These are phyloP conservation scores for Drosophila multiciliata DNA, from an alignment of 2,888 invertebrate species.

Conservation along the genomic window DNA sequence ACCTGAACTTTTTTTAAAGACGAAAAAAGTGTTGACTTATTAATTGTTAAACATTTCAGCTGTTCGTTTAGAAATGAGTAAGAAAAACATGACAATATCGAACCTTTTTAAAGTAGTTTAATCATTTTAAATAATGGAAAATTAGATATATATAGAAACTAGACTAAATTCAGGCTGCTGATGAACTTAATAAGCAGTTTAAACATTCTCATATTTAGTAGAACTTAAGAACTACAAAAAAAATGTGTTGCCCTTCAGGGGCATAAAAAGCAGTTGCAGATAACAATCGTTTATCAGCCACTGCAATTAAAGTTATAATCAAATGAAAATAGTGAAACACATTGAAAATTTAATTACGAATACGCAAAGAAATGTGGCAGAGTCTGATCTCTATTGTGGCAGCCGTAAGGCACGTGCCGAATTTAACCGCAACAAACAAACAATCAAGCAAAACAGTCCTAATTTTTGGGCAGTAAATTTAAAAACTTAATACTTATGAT, in stretches of 20 bases:
- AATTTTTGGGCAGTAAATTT: slow-evolving; percentile 54
- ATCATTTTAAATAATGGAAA: neutral
- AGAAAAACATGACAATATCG: neutral
- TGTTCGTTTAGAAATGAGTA: neutral
- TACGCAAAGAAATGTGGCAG: slow-evolving; percentile 19
- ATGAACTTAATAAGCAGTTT: neutral
- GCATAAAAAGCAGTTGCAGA: neutral
- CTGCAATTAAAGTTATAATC: slow-evolving; percentile 26
- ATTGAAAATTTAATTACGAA: slow-evolving; percentile 30
- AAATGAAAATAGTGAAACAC: slow-evolving; percentile 47
- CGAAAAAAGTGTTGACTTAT: neutral
- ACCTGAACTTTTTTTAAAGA: neutral
- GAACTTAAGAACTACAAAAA: neutral
- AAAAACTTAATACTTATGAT: slow-evolving; percentile 44
- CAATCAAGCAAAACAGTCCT: slow-evolving; percentile 1
- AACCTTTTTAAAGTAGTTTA: neutral
- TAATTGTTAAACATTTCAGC: neutral
- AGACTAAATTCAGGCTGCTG: neutral
- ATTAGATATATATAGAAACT: neutral
- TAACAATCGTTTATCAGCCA: slow-evolving; percentile 26
- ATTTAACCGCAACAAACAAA: slow-evolving; percentile 33
- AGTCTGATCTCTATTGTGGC: neutral
- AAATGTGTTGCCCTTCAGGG: neutral
- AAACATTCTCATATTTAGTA: neutral
- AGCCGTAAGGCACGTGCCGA: slow-evolving; percentile 42